Evolutionary conservation across 1,140 invertebrate genomes (phyloP).

Genomic region (Drosophila truncata): DNA sequence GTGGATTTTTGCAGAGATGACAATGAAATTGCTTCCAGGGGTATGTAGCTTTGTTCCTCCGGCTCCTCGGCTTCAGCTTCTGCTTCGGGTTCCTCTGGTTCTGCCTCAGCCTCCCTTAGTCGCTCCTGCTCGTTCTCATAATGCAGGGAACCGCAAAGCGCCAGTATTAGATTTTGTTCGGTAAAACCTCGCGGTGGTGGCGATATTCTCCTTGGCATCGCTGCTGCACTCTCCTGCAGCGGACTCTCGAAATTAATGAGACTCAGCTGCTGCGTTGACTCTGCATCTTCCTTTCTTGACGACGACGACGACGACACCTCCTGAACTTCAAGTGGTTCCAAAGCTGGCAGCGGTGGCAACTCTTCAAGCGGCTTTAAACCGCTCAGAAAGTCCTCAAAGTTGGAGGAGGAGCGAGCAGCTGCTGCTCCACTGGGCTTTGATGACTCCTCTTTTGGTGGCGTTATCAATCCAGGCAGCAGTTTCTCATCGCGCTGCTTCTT

Average conservation of each 20-base stretch:
- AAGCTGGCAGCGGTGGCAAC: slow-evolving; percentile 69
- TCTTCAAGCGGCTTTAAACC: slow-evolving; percentile 59
- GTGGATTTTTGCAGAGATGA: slow-evolving; percentile 47
- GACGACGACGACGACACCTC: not conserved
- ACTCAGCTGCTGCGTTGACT: slow-evolving; percentile 40
- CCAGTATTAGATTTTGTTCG: slow-evolving; percentile 77
- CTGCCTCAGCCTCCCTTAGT: not conserved
- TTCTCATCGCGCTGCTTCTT: slow-evolving; percentile 42
- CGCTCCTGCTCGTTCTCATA: slow-evolving; percentile 69
- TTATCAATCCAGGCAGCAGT: slow-evolving; percentile 17
- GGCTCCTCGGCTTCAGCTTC: not conserved
- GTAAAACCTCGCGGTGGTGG: slow-evolving; percentile 68
- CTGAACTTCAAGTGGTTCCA: slow-evolving; percentile 66
- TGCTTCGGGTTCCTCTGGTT: not conserved
- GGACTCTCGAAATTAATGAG: slow-evolving; percentile 84
- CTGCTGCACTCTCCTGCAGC: slow-evolving; percentile 65
- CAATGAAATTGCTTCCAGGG: slow-evolving; percentile 8
- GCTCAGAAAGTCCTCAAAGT: slow-evolving; percentile 70
- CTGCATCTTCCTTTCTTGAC: not conserved
- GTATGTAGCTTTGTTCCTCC: slow-evolving; percentile 20
- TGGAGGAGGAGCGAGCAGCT: not conserved
- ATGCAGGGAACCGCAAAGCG: slow-evolving; percentile 80
- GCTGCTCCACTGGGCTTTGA: not conserved
- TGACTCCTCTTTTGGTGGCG: slow-evolving; percentile 19
- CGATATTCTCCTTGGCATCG: slow-evolving; percentile 55